Conservation (phyloP, 2,888 invertebrate species). For the Acronicta psi region DNA sequence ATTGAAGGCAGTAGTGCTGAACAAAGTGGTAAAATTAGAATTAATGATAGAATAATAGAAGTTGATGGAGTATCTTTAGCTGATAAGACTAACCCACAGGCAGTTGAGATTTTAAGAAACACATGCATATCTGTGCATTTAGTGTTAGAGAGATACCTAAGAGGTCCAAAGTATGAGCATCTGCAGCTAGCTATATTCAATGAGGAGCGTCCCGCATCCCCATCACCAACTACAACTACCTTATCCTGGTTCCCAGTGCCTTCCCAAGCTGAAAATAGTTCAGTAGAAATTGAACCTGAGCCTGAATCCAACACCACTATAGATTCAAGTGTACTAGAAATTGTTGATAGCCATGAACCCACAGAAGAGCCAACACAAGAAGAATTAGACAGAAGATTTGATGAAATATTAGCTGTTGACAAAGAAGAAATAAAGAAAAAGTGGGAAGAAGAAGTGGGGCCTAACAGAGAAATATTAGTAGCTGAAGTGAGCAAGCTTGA, state of each 20-base stretch:
- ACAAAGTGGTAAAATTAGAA: constrained; percentile 95
- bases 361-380: constrained; percentile 88
- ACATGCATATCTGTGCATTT: constrained; percentile 97
- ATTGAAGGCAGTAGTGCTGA: constrained; percentile 99
- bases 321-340: constrained; percentile 92
- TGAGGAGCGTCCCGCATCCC: constrained; percentile 88
- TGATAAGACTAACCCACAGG: constrained; percentile 98
- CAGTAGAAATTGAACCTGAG: constrained; percentile 92
- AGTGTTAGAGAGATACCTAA: constrained; percentile 96
- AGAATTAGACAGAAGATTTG: constrained; percentile 81
- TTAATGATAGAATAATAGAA: constrained; percentile 99
- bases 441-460: constrained; percentile 94
- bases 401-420: constrained; percentile 88
- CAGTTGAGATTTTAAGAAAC: constrained; percentile 97
- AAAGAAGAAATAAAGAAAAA: constrained; percentile 92
- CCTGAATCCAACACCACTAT: constrained; percentile 94
- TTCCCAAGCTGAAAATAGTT: constrained; percentile 90
- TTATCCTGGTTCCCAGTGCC: constrained; percentile 95
- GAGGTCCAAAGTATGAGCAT: constrained; percentile 98
- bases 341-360: constrained; percentile 73
- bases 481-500: constrained; percentile 97
- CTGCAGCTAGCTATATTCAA: constrained; percentile 95
- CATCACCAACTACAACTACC: constrained; percentile 94
- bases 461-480: constrained; percentile 95
- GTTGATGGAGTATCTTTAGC: constrained; percentile 96